Evolutionary conservation across 2,888 invertebrate species (phyloP).

Genomic region (Aromia moschata): DNA sequence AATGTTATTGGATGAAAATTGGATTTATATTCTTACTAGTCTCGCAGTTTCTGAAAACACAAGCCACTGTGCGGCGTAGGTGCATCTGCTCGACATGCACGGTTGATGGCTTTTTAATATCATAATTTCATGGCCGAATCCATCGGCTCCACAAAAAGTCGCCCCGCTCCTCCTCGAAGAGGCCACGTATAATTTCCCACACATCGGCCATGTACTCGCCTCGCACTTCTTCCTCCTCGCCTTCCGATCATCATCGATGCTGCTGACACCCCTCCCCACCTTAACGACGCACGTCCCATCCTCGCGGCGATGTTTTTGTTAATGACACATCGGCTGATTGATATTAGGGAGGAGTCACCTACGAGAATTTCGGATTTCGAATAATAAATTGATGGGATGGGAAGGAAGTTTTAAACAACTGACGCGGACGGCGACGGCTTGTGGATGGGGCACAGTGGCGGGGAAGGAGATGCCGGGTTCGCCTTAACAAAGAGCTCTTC

Average conservation of each 20-base stretch:
- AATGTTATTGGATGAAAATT: no score
- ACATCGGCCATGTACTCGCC: no score
- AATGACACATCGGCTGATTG: slow-evolving; percentile 60
- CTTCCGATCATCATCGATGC: no score
- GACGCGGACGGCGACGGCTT: no score
- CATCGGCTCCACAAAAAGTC: slow-evolving; percentile 28
- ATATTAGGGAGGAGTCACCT: slow-evolving; percentile 59
- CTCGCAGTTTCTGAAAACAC: no score
- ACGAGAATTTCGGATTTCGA: slow-evolving; percentile 52
- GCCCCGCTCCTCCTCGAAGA: slow-evolving; percentile 31
- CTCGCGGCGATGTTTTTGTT: slow-evolving; percentile 59
- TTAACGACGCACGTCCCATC: slow-evolving; percentile 41
- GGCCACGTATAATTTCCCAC: slow-evolving; percentile 39
- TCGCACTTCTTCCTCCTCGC: no score
- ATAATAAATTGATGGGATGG: slow-evolving; percentile 58
- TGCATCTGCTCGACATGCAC: slow-evolving; percentile 24
- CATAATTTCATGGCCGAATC: slow-evolving; percentile 34
- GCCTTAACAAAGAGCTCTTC: no score
- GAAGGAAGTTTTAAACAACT: slow-evolving; percentile 48
- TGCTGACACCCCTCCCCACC: slow-evolving; percentile 24
- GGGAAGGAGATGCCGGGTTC: no score
- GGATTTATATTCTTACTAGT: no score
- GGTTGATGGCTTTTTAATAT: slow-evolving; percentile 40
- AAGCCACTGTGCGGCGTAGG: no score
- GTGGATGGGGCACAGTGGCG: slow-evolving; percentile 6